These are phyloP conservation scores for Diadegma fenestrale DNA, from an alignment of 2,888 invertebrate genomes.

Conservation along the genomic window DNA sequence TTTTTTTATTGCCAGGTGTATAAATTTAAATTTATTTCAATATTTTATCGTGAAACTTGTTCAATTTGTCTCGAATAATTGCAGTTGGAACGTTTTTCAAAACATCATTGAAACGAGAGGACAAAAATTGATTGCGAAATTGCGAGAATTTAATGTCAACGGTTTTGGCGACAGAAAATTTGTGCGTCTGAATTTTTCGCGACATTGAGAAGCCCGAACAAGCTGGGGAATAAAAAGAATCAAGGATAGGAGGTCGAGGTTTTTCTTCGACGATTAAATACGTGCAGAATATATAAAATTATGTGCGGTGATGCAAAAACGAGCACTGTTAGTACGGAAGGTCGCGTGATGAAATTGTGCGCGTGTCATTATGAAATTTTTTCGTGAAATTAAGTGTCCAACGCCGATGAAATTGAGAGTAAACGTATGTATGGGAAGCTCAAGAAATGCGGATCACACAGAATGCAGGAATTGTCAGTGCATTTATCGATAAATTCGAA, in stretches of 20 bases:
- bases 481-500: not conserved
- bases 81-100: not conserved
- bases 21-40: not conserved
- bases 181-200: not conserved
- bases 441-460: not conserved
- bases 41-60: not conserved
- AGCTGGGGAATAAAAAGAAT: not conserved
- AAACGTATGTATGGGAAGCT: not conserved
- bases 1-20: no score
- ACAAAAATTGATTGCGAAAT: not conserved
- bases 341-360: conserved; percentile 2
- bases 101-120: not conserved
- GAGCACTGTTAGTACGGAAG: conserved; percentile 1
- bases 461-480: no score
- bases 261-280: not conserved
- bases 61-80: not conserved
- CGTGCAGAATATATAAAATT: conserved; percentile 8
- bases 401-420: not conserved
- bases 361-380: conserved; percentile 67
- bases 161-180: not conserved
- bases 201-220: not conserved
- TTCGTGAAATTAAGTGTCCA: conserved; percentile 40
- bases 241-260: conserved; percentile 11
- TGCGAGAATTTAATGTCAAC: not conserved
- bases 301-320: not conserved